Conservation (phyloP, 2,888 invertebrate species). For the Pollenia angustigena region DNA sequence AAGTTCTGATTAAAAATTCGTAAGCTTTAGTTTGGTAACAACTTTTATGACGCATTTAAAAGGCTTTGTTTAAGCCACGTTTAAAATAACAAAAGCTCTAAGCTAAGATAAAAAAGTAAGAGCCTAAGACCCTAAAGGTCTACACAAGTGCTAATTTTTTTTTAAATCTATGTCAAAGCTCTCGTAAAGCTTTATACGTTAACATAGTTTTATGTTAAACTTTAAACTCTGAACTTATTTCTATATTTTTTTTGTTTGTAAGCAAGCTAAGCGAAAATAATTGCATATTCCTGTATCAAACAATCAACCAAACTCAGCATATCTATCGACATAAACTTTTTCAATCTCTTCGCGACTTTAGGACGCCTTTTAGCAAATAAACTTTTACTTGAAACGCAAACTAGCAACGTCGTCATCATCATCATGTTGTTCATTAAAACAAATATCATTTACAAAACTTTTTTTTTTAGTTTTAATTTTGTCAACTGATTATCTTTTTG, state of each 20-base stretch:
- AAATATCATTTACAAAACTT: slow-evolving; percentile 47
- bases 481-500: slow-evolving; percentile 43
- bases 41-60: too few relatives aligned
- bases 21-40: too few relatives aligned
- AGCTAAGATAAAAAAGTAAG: too few relatives aligned
- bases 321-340: slow-evolving; percentile 35
- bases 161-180: too few relatives aligned
- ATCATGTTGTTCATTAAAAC: neutral
- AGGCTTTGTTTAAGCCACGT: too few relatives aligned
- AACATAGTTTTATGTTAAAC: too few relatives aligned
- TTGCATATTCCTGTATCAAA: neutral
- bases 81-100: too few relatives aligned
- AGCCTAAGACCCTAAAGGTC: too few relatives aligned
- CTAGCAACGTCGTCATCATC: slow-evolving; percentile 25
- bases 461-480: slow-evolving; percentile 15
- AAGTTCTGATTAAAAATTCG: too few relatives aligned
- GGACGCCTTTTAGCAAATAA: slow-evolving; percentile 51
- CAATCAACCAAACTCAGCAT: neutral
- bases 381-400: slow-evolving; percentile 25
- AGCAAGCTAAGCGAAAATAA: neutral
- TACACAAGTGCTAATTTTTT: too few relatives aligned
- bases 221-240: neutral
- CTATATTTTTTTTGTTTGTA: neutral
- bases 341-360: slow-evolving; percentile 46
- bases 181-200: too few relatives aligned